Conservation (phyloP, 30 jellyfish, hydroid and myxozoan genomes). For the Chironex yamaguchii region DNA sequence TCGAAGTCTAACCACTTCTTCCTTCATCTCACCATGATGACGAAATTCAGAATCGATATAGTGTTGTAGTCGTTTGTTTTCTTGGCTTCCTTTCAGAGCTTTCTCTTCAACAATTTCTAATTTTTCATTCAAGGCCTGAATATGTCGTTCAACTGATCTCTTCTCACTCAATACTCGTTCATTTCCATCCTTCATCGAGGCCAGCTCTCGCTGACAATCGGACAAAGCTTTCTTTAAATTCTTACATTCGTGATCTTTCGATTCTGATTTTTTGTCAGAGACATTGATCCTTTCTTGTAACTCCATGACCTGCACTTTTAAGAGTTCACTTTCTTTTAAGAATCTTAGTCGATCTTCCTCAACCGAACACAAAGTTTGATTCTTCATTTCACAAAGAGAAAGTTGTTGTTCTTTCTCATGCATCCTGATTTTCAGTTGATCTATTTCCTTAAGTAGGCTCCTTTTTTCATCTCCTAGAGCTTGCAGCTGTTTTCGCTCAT, state of each 20-base stretch:
- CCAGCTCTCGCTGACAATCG: not conserved
- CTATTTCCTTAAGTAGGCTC: conserved; percentile 5
- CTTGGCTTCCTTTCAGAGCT: not conserved
- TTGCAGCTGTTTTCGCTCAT: conserved; percentile 8
- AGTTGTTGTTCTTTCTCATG: conserved; percentile 33
- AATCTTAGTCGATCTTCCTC: conserved; percentile 30
- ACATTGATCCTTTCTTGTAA: not conserved
- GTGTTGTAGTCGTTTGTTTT: not conserved
- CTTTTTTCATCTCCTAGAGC: conserved; percentile 25
- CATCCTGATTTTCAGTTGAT: not conserved
- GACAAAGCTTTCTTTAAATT: conserved; percentile 6
- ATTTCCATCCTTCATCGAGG: conserved; percentile 14
- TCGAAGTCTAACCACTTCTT: conserved; percentile 6
- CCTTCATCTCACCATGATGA: conserved; percentile 3
- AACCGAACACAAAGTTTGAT: conserved; percentile 1
- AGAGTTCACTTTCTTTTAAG: conserved; percentile 7
- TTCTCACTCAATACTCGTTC: conserved; percentile 21
- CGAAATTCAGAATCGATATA: not conserved
- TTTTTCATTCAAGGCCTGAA: conserved; percentile 13
- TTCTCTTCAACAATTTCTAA: not conserved
- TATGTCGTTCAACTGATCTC: conserved; percentile 3
- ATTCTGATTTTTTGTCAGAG: not conserved
- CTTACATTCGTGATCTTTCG: conserved; percentile 16
- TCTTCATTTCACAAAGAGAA: conserved; percentile 1
- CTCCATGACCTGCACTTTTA: not conserved